A percentile compares a stretch with the other conserved stretches of the same genome.
phyloP scores from a whole-genome alignment of 1,140 invertebrate species.

The Campoletis sonorensis region DNA sequence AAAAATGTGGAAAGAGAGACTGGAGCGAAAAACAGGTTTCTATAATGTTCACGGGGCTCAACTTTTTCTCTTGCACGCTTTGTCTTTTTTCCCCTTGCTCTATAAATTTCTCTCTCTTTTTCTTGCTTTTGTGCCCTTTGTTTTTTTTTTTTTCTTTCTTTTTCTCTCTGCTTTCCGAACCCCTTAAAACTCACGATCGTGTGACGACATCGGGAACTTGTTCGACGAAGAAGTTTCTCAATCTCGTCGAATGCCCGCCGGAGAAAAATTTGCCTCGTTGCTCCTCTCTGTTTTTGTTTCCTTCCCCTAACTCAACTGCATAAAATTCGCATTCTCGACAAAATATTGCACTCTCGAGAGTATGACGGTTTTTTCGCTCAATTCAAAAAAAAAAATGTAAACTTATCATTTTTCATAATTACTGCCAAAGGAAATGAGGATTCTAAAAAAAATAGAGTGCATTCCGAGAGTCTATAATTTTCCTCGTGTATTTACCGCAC shows the following conservation, averaged over 20 bases:
- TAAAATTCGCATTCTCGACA: not conserved
- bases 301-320: not conserved
- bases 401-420: too few relatives aligned
- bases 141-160: not conserved
- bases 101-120: not conserved
- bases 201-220: slow-evolving; percentile 58
- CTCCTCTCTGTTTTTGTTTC: slow-evolving; percentile 32
- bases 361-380: too few relatives aligned
- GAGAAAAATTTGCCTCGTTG: not conserved
- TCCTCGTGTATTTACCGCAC: too few relatives aligned
- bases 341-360: too few relatives aligned
- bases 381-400: too few relatives aligned
- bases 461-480: too few relatives aligned
- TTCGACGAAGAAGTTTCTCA: slow-evolving; percentile 62
- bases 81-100: not conserved
- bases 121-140: too few relatives aligned
- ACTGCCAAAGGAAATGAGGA: too few relatives aligned
- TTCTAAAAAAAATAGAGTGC: too few relatives aligned
- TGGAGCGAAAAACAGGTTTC: not conserved
- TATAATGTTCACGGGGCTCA: slow-evolving; percentile 30
- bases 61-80: slow-evolving; percentile 32
- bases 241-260: slow-evolving; percentile 50
- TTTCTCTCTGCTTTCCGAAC: not conserved
- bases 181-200: slow-evolving; percentile 56
- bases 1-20: not conserved